These are phyloP conservation scores for Amblyornis subalaris DNA, from an alignment of 2,113 vertebrate genomes.

Conservation along the genomic window DNA sequence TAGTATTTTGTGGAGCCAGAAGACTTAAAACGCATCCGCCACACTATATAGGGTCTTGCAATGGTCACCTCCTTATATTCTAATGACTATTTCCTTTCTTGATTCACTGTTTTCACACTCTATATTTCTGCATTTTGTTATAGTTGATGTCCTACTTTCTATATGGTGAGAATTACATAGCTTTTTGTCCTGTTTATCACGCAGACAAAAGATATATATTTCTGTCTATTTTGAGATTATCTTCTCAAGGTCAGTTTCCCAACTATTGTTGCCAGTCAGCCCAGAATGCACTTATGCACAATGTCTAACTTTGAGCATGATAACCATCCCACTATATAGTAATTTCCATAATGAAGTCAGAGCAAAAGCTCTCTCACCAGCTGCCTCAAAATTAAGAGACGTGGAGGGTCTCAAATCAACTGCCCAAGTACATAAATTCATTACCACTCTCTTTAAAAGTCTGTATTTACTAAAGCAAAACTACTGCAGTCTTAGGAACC, in stretches of 20 bases:
- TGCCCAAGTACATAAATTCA: not conserved
- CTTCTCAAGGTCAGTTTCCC: conserved; percentile 17
- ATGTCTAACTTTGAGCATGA: not conserved
- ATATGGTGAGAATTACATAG: not conserved
- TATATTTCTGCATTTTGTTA: not conserved
- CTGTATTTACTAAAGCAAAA: not conserved
- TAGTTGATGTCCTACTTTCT: not conserved
- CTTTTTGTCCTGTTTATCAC: not conserved
- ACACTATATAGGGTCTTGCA: not conserved
- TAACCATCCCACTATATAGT: not conserved
- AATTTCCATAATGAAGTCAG: conserved; percentile 42
- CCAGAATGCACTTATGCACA: not conserved
- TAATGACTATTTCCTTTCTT: not conserved
- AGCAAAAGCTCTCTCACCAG: conserved; percentile 25
- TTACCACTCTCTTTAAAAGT: not conserved
- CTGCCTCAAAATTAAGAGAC: conserved; percentile 19
- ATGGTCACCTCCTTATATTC: not conserved
- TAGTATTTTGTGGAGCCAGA: not conserved
- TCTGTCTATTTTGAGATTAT: not conserved
- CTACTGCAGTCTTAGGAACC: not conserved
- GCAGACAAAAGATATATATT: not conserved
- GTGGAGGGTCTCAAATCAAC: conserved; percentile 21
- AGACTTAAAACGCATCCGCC: not conserved
- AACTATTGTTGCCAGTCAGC: not conserved
- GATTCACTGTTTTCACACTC: not conserved